Evolutionary conservation across 2,888 invertebrate species (phyloP), one percentile per base, ranked within the genome.

Genomic region (Dioctria rufipes): DNA sequence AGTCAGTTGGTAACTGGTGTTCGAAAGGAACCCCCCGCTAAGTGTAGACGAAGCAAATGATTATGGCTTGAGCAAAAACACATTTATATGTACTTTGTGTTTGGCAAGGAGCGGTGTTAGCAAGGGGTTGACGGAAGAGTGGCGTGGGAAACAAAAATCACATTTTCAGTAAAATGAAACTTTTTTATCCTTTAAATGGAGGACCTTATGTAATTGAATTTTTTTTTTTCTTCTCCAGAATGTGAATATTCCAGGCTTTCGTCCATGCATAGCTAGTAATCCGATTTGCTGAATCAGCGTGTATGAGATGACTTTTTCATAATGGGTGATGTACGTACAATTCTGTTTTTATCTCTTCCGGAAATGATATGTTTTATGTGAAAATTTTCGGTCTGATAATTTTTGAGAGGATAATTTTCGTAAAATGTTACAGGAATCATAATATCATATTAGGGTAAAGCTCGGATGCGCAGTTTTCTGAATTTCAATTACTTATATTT

Each of bases 271-370:
- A 25, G 63, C 25, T 51, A 5, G 80, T 78, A 81, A 81, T 78
- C 71, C 67, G 78, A 81, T 81, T 81, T 81, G 81, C 78, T 81
- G 81, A 81, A 51, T 81, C 69, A 78, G 78, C 71, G 61, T 25
- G 25, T 78, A 61, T 65, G 80, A 78, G 71, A 60, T 49, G 61
- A 78, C 40, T 49, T 78, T 25, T 49, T 13, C 61, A 5, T 78
- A 78, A 65, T 65, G 65, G 78, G 39, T 78, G 63, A 78, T 63
- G 51, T 78, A 51, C 63, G 65, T 65, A 51, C 46, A 63, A 78
- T 63, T 63, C 13, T 42, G 78, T 25, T 39, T 49, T 78, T 63
- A 78, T 78, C 65, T 63, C 49, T 46, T 25, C 11, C 11, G 49
- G 63, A 78, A 78, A 78, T 46, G 42, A 49, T 60, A 43, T 71